Conservation (phyloP, 2,113 vertebrate species). For the Sapayoa aenigma region DNA sequence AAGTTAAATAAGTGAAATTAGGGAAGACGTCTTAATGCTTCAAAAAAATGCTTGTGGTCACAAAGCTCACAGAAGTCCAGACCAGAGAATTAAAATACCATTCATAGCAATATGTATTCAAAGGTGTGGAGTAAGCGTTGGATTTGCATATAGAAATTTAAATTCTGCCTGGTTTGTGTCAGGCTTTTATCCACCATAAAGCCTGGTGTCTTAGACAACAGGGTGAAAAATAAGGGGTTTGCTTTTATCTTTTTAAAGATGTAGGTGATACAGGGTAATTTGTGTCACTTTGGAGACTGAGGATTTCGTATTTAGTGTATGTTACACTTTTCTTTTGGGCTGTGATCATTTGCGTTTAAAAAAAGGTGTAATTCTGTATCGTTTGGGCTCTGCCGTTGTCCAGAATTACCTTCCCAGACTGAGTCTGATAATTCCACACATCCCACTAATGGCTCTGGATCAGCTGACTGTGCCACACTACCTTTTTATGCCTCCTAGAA, state of each 20-base stretch:
- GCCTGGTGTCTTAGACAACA: not conserved
- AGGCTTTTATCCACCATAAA: not conserved
- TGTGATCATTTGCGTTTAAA: not conserved
- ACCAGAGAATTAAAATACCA: not conserved
- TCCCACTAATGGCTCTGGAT: not conserved
- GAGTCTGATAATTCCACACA: not conserved
- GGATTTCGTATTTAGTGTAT: not conserved
- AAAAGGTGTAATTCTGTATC: not conserved
- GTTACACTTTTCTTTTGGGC: not conserved
- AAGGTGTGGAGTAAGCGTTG: not conserved
- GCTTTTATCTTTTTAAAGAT: not conserved
- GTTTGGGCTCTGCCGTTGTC: not conserved
- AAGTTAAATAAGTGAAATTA: not conserved
- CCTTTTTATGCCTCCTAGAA: not conserved
- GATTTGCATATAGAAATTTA: not conserved
- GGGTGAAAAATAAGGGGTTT: not conserved
- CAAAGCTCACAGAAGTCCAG: not conserved
- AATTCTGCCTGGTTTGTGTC: not conserved
- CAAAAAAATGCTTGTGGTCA: not conserved
- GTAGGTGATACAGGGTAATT: rapidly evolving
- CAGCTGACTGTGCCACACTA: not conserved
- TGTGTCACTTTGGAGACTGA: not conserved
- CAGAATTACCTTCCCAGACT: not conserved
- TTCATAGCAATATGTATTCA: not conserved
- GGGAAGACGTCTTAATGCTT: not conserved